These are phyloP conservation scores for Ostrea denselamellosa DNA, from an alignment of 1,140 invertebrate genomes.

Conservation along the genomic window DNA sequence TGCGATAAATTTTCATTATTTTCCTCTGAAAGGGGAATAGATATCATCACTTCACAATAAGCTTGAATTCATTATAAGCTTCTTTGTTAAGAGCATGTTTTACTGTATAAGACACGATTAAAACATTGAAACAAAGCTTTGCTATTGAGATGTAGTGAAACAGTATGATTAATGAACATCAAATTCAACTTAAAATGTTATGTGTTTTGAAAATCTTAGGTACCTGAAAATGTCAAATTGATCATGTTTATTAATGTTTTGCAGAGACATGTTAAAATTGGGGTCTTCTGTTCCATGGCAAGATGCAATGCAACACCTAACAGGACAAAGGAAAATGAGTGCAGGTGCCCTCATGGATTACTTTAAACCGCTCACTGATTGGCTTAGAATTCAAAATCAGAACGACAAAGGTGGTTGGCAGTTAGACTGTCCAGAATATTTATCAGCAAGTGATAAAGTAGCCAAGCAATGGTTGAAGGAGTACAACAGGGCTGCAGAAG, in stretches of 20 bases:
- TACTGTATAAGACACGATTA: too few species aligned
- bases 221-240: too few species aligned
- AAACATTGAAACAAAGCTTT: too few species aligned
- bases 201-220: too few species aligned
- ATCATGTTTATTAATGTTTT: constrained; percentile 43
- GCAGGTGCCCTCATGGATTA: constrained; percentile 83
- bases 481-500: constrained; percentile 52
- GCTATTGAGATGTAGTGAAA: too few species aligned
- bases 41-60: too few species aligned
- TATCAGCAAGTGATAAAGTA: constrained; percentile 29
- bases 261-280: constrained; percentile 87
- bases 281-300: constrained; percentile 90
- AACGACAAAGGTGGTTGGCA: constrained; percentile 63
- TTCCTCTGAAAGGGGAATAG: too few species aligned
- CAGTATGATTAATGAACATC: too few species aligned
- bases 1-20: too few species aligned
- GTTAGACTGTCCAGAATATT: constrained; percentile 36
- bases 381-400: constrained; percentile 82
- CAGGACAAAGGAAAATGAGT: constrained; percentile 87
- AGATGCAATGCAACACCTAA: constrained; percentile 89
- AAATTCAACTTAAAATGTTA: too few species aligned
- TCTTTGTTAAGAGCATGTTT: too few species aligned
- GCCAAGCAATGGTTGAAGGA: constrained; percentile 55
- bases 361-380: constrained; percentile 83
- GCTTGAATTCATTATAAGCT: too few species aligned